Evolutionary conservation across 2,797 vertebrate genomes (phyloP), one percentile per base, ranked within the genome.

Genomic region (Microhierax caerulescens): DNA sequence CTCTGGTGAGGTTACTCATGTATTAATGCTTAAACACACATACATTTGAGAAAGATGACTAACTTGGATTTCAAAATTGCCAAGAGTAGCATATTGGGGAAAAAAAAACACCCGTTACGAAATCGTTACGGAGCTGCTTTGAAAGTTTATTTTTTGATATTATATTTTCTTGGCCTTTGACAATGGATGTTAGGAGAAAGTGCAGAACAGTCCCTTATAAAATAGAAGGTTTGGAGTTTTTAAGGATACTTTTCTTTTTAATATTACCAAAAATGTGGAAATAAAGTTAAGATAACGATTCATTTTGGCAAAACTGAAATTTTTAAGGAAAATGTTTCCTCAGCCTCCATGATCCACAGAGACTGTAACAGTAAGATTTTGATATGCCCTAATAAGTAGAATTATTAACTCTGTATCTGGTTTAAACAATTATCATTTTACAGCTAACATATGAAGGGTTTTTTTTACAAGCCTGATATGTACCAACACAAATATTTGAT

Each of bases 1-100:
- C 11, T 24, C 37, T 22, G 1, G 0, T 5, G 47, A 24, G 24
- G 13, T 37, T 53, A 3, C 24, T 48, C 2, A 0, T 4, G 1
- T 9, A 5, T 9, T 48, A 3, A 11, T 5, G 22, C 22, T 77
- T 30, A n/a, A 68, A 43, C 8, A 5, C 17, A 3, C 0, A 1
- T 19, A 1, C 1, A 0, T 37, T 69, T 60, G 34, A 56, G 36
- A 36, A 53, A 67, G 2, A 11, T 23, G 9, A n/a, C 22, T 56
- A 32, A 23, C 9, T 16, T 41, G 37, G 16, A 32, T 88, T 74
- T 78, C 8, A n/a, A 5, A 76, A 72, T 39, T 61, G n/a, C 25
- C 32, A 45, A 24, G 17, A 67, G 23, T 19, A 63, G 37, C 12
- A 5, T 16, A 17, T 1, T 13, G 10, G 15, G 6, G 2, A 4